These are phyloP conservation scores for Platycercus adscitus DNA, from an alignment of 2,113 vertebrate genomes.

Conservation along the genomic window DNA sequence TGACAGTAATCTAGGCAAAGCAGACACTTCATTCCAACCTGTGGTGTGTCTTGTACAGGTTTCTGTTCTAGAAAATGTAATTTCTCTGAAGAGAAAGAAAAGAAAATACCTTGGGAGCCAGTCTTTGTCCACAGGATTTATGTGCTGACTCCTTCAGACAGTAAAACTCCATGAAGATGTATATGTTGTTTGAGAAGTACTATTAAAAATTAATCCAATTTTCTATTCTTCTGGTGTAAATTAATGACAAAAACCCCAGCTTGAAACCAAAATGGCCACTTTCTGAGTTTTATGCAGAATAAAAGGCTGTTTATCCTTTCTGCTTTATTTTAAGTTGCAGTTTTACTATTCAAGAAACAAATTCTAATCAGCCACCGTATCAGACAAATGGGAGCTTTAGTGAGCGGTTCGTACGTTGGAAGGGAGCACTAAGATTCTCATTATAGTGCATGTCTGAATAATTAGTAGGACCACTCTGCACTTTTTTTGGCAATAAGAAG, in stretches of 20 bases:
- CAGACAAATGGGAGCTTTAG: slow-evolving; percentile 76
- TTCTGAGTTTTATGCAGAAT: slow-evolving; percentile 54
- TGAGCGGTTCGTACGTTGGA: slow-evolving; percentile 50
- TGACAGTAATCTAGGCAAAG: background rate
- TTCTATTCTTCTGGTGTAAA: slow-evolving; percentile 50
- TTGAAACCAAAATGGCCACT: slow-evolving; percentile 57
- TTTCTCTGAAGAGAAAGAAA: background rate
- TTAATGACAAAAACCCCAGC: slow-evolving; percentile 11
- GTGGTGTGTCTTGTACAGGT: background rate
- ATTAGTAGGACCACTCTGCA: slow-evolving; percentile 72
- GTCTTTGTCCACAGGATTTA: slow-evolving; percentile 11
- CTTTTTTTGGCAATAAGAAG: slow-evolving; percentile 51
- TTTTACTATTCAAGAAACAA: slow-evolving; percentile 76
- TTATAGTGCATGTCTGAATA: slow-evolving; percentile 76
- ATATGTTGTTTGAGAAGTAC: slow-evolving; percentile 45
- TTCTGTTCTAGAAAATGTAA: background rate
- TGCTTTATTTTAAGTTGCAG: slow-evolving; percentile 8
- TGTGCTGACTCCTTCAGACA: background rate
- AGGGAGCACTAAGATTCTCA: slow-evolving; percentile 73
- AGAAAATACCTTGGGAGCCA: background rate
- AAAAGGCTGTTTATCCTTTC: slow-evolving; percentile 67
- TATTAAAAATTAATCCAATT: slow-evolving; percentile 67
- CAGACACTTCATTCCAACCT: background rate
- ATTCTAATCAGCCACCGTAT: slow-evolving; percentile 76
- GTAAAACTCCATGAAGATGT: slow-evolving; percentile 40